Base-by-base conservation (phyloP, 2,888 invertebrate genomes). In the Luperina testacea region DNA sequence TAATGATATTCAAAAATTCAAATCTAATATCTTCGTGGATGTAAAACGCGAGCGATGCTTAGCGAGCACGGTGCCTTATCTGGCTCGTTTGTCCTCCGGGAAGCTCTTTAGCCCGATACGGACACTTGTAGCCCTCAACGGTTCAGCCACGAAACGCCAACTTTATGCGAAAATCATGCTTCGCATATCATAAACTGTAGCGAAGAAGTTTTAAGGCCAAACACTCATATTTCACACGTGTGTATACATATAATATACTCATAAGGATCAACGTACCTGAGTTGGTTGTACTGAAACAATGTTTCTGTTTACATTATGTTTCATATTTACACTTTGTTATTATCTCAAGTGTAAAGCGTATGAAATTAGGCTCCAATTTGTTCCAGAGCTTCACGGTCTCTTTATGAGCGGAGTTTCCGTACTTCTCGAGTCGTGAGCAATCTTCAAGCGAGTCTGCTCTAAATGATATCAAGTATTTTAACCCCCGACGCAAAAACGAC, bases 1-100 rank as follows among this genome's bases (percentile, higher is more conserved):
- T 61, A 78, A 79, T 65, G 74, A 78, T 80, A 70, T 64, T 77
- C 45, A 70, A 76, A 84, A 78, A 77, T 81, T 87, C 71, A 78
- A 73, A 81, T 78, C 64, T 75, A 80, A 81, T 81, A 82, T 87
- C 80, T 80, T 80, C 78, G 61, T 80, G 70, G 77, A 87, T 82
- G 72, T 84, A 75, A 77, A 87, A 84, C 65, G 77, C 87, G 77
- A 79, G 77, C 73, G 79, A 76, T 78, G 77, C 75, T 87, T 77
- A 80, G 72, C 86, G 91, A 90, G 90, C 91, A 90, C 91, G 88
- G 85, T 85, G 89, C 90, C 93, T 96, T 96, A 96, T 96, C 95
- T 92, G 86, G 88, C 92, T 95, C 95, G 95, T 96, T 95, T 94
- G 95, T 95, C 93, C 94, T 92, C 90, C 90, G 91, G 94, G 94